Base-by-base conservation (phyloP, 2,797 vertebrate species). In the Pempheris klunzingeri region DNA sequence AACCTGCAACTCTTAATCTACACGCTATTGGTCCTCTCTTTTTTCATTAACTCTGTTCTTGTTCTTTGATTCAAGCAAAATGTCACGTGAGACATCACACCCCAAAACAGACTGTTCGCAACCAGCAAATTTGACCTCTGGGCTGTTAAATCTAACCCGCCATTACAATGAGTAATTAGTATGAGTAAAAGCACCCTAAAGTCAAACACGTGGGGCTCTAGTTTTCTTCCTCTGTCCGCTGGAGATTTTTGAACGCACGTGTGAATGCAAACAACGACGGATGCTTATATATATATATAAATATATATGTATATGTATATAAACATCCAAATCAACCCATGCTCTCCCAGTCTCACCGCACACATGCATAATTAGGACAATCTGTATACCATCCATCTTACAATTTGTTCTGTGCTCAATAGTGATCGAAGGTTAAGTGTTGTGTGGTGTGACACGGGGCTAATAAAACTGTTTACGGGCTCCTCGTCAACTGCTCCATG, bases 381-480 rank as follows among this genome's bases (percentile, higher is more conserved):
- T 64, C 38, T 78, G 80, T 26, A 47, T 4, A 63, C 43, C 4
- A 28, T 38, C 11, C 34, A 26, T 36, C 8, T 61, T 63, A 34
- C 55, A 72, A 58, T 62, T 2, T 74, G 80, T 81, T 54, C 71
- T 5, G 46, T 44, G 52, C 73, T 78, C n/a, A 9, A 28, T 44
- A 9, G 38, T 59, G 71, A 78, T 54, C 78, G 73, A 1, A 70
- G 49, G 77, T 87, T 64, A 80, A 79, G 59, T 60, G 74, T 47
- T 66, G 44, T 58, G 53, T 34, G 38, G 49, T 55, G 77, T 57
- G 78, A 79, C 36, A 36, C 1, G 26, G 64, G 64, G 49, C 85
- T 71, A 71, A 80, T 91, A 50, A 87, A 90, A 83, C 6, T 43
- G 81, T 90, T 88, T 81, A 81, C 24, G 32, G 70, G 62, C 68